Conservation (phyloP, 30 jellyfish, hydroid and myxozoan genomes). For the Haliclystus octoradiatus region DNA sequence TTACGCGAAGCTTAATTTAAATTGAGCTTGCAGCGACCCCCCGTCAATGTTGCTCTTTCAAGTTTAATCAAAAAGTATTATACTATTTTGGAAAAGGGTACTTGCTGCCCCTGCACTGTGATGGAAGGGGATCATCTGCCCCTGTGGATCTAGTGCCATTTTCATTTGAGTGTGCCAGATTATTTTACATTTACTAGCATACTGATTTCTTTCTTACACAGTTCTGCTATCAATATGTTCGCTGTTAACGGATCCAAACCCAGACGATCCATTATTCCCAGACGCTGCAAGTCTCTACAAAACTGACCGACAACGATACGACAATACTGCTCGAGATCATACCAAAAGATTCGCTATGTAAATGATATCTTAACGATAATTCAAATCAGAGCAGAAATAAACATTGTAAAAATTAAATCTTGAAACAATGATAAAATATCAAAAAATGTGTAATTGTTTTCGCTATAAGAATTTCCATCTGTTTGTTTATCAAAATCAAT, state of each 20-base stretch:
- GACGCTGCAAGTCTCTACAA: constrained; percentile 78
- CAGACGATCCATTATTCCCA: constrained; percentile 98
- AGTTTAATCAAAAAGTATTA: not conserved
- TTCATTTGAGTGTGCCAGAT: too few relatives aligned
- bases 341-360: constrained; percentile 83
- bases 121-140: too few relatives aligned
- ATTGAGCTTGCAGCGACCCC: too few relatives aligned
- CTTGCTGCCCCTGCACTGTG: not conserved
- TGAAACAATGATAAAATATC: not conserved
- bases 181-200: too few relatives aligned
- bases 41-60: not conserved
- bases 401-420: not conserved
- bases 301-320: constrained; percentile 46
- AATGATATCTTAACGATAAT: not conserved
- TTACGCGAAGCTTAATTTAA: too few relatives aligned
- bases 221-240: constrained; percentile 95
- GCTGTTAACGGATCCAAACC: constrained; percentile 95
- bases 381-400: not conserved
- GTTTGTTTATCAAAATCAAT: not conserved
- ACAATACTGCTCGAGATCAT: constrained; percentile 79
- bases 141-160: too few relatives aligned
- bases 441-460: not conserved
- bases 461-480: too few relatives aligned
- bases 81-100: not conserved
- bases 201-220: constrained; percentile 2